A percentile compares a stretch with the other conserved stretches of the same genome.
These are phyloP conservation scores for Boleophthalmus pectinirostris DNA, from an alignment of 2,113 vertebrate species.

Conservation along the genomic window DNA sequence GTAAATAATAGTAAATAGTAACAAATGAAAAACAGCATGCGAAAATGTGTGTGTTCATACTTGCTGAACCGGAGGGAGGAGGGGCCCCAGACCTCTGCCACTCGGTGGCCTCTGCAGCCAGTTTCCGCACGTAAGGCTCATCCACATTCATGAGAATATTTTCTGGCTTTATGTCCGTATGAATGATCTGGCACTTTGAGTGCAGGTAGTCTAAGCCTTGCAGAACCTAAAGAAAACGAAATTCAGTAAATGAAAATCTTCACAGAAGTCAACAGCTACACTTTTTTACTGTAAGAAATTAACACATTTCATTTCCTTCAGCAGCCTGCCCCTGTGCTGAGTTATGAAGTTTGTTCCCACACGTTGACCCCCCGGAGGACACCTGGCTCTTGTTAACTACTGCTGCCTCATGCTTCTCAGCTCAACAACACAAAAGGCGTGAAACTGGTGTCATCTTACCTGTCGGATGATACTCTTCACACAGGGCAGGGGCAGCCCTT, in stretches of 20 bases:
- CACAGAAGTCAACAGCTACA: not conserved
- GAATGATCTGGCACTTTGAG: slow-evolving; percentile 95
- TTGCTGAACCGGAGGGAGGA: slow-evolving; percentile 95
- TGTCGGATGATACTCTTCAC: slow-evolving; percentile 96
- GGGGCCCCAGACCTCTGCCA: slow-evolving; percentile 97
- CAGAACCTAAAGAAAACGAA: slow-evolving; percentile 80
- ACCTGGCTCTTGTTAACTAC: slow-evolving; percentile 1
- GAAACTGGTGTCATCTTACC: slow-evolving; percentile 66
- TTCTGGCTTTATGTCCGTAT: slow-evolving; percentile 97
- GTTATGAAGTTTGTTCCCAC: slow-evolving; percentile 24
- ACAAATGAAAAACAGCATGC: not conserved
- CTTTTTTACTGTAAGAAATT: not conserved
- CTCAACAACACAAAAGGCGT: slow-evolving; percentile 14
- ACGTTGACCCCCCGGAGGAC: slow-evolving; percentile 4
- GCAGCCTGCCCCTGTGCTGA: not conserved
- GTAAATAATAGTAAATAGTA: not conserved
- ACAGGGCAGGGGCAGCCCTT: slow-evolving; percentile 92
- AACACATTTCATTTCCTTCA: not conserved
- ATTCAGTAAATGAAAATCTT: not conserved
- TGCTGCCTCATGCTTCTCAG: slow-evolving; percentile 3
- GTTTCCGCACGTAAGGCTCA: slow-evolving; percentile 87
- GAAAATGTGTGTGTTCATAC: slow-evolving; percentile 61
- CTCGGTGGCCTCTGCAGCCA: slow-evolving; percentile 95
- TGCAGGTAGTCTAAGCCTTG: slow-evolving; percentile 97
- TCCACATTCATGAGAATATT: slow-evolving; percentile 95